Conservation (phyloP, 2,113 vertebrate genomes). For the Osmerus mordax region DNA sequence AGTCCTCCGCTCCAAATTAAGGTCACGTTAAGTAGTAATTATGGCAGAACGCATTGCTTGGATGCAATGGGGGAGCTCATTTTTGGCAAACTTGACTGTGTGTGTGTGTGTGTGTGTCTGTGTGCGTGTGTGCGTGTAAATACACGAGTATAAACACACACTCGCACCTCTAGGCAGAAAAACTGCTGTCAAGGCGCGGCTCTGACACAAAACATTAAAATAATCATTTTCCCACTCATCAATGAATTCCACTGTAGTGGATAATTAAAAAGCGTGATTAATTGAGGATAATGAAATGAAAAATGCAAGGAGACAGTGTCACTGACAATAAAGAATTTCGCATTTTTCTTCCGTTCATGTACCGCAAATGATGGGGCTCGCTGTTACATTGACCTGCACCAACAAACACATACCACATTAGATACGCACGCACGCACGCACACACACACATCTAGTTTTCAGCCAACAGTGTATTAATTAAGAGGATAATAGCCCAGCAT, state of each 20-base stretch:
- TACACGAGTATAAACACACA: constrained; percentile 27
- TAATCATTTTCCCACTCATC: constrained; percentile 66
- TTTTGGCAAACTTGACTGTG: constrained; percentile 58
- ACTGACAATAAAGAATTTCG: constrained; percentile 53
- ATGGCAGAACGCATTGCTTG: constrained; percentile 67
- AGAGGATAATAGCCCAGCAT: constrained; percentile 68
- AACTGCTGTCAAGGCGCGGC: constrained; percentile 42
- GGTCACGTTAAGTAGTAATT: constrained; percentile 67
- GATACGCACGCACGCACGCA: constrained; percentile 28
- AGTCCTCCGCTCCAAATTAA: constrained; percentile 55
- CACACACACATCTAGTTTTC: constrained; percentile 38
- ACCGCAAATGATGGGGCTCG: constrained; percentile 37
- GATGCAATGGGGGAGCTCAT: constrained; percentile 68
- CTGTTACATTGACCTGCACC: constrained; percentile 17
- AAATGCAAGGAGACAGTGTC: constrained; percentile 63
- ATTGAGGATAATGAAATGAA: constrained; percentile 66
- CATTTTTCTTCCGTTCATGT: constrained; percentile 39
- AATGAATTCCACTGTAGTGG: constrained; percentile 62
- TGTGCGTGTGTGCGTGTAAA: constrained; percentile 25
- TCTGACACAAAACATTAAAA: constrained; percentile 69
- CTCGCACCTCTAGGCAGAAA: constrained; percentile 69
- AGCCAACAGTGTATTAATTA: constrained; percentile 60
- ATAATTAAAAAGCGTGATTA: constrained; percentile 73
- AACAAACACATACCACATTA: constrained; percentile 19
- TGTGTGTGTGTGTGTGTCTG: constrained; percentile 18